Evolutionary conservation across 2,113 vertebrate genomes (phyloP).

Genomic region (Potamarius usumacintae): DNA sequence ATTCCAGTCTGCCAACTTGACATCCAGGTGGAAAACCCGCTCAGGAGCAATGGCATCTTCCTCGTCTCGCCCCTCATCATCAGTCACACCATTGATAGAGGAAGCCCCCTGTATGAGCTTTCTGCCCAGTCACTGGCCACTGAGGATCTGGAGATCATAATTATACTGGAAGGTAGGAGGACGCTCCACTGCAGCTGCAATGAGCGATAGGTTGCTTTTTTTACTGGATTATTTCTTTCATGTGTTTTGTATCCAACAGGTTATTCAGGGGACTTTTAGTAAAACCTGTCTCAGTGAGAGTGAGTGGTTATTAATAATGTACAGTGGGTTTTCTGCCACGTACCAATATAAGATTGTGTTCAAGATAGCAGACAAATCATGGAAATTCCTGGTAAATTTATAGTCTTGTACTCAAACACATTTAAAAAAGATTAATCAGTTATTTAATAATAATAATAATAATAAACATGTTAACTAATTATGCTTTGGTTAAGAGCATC

Average conservation of each 20-base stretch:
- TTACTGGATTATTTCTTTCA: not conserved
- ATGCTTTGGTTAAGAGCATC: not conserved
- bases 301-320: not conserved
- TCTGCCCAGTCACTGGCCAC: slow-evolving; percentile 71
- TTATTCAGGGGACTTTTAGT: not conserved
- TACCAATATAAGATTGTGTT: not conserved
- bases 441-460: not conserved
- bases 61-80: slow-evolving; percentile 81
- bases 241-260: not conserved
- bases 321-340: not conserved
- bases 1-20: slow-evolving; percentile 81
- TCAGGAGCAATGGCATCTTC: slow-evolving; percentile 81
- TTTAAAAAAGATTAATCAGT: not conserved
- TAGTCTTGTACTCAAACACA: not conserved
- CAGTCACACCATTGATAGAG: slow-evolving; percentile 79
- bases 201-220: not conserved
- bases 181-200: not conserved
- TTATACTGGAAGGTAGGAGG: slow-evolving; percentile 76
- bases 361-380: not conserved
- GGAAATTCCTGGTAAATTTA: not conserved
- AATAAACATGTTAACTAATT: not conserved
- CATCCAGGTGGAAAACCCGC: slow-evolving; percentile 82
- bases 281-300: not conserved
- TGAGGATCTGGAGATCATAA: slow-evolving; percentile 78
- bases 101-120: slow-evolving; percentile 77